phyloP scores from a whole-genome alignment of 2,888 invertebrate species.

The Dysmachus trigonus region DNA sequence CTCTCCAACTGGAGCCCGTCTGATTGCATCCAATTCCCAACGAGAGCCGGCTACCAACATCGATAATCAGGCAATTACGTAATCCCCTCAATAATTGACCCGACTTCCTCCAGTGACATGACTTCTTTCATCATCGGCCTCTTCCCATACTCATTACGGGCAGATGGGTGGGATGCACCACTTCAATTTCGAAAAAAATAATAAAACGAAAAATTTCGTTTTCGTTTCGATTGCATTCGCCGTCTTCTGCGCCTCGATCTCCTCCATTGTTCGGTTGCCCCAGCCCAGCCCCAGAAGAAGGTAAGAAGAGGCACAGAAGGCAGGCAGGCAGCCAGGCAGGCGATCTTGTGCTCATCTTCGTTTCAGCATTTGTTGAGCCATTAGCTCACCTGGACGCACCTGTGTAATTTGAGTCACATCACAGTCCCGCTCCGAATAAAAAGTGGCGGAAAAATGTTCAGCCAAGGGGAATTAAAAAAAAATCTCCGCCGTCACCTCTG shows the following conservation, averaged over 20 bases:
- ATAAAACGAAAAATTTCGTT: neutral
- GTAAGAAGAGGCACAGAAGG: neutral
- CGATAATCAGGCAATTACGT: constrained; percentile 16
- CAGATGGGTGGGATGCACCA: neutral
- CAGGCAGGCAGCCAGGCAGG: neutral
- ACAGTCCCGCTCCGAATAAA: neutral
- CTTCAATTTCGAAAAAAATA: neutral
- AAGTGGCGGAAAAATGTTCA: neutral
- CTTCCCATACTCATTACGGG: neutral
- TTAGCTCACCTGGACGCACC: neutral
- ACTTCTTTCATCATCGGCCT: neutral
- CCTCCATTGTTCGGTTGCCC: neutral
- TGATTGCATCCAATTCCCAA: neutral
- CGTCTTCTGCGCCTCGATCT: neutral
- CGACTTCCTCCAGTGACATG: neutral
- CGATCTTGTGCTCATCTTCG: neutral
- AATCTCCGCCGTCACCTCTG: neutral
- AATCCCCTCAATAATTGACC: neutral
- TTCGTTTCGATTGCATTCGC: neutral
- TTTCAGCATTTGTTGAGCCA: neutral
- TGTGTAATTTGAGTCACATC: neutral
- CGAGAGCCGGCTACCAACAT: neutral
- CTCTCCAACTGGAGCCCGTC: neutral
- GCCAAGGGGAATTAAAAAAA: neutral
- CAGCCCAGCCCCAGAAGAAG: neutral